These are phyloP conservation scores for Chrysemys picta DNA, from an alignment of 2,113 vertebrate species.

Conservation along the genomic window DNA sequence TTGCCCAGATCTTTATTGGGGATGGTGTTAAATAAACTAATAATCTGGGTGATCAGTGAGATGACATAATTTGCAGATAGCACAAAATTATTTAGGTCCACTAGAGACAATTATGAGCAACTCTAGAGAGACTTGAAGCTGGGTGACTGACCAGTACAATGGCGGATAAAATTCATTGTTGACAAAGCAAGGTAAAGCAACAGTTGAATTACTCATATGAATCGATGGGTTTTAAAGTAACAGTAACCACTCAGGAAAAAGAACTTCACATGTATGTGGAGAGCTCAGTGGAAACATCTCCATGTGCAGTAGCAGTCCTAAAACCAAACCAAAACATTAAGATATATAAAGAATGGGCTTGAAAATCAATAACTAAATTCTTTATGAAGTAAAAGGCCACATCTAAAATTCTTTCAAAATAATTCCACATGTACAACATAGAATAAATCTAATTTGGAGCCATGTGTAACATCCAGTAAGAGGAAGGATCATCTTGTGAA, in stretches of 20 bases:
- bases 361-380: neutral
- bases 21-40: neutral
- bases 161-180: conserved; percentile 7
- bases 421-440: neutral
- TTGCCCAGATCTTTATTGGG: neutral
- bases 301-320: neutral
- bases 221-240: neutral
- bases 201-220: neutral
- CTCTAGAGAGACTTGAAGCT: neutral
- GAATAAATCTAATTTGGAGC: neutral
- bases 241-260: neutral
- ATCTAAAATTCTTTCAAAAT: neutral
- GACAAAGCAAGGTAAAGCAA: neutral
- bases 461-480: neutral
- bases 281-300: neutral
- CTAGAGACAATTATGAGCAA: neutral
- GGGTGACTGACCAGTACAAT: neutral
- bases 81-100: neutral
- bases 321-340: neutral
- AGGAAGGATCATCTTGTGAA: neutral
- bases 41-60: neutral
- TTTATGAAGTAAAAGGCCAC: neutral
- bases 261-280: neutral
- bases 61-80: neutral
- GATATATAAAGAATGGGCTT: neutral